Evolutionary conservation across 2,888 invertebrate species (phyloP), one percentile per base, ranked within the genome.

Genomic region (Amaurobius ferox): DNA sequence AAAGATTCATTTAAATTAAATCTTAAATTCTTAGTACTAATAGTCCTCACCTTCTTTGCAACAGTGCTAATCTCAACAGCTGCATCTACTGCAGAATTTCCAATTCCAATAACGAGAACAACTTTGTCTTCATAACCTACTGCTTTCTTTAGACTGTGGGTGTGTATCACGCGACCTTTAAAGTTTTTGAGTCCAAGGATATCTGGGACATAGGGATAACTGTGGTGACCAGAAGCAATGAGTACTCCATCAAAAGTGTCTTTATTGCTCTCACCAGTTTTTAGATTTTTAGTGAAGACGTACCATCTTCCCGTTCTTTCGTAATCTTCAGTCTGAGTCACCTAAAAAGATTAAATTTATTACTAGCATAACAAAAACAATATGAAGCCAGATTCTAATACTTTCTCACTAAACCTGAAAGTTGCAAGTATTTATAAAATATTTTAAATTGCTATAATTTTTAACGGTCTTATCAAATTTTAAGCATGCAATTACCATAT

Each of bases 41-140:
- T 32, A 35, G 19, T 26, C 28, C 68, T 71, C 76, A 91, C 77
- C 90, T 91, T 89, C 62, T 90, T 89, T 11, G 90, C 88, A 13
- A 90, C 88, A 32, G 89, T 87, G 74, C 91, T 90, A 29, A 92
- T 89, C 71, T 91, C 92, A 3, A 91, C 91, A 16, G 91, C 91
- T 3, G 90, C 89, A 88, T 92, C 92, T 0, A 90, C 90, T 1
- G 91, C 92, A 0, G 92, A 92, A 88, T 93, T 93, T 0, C 93
- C 92, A 77, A 92, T 91, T 1, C 93, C 93, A 30, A 93, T 89
- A 0, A 93, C 90, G n/a, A 93, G 90, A 7, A 92, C 91, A 40
- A 90, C 88, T 88, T 91, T 91, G 61, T 90, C 91, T 62, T 88
- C 88, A 79, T 87, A 89, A 26, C 83, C 88, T 0, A 40, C 30